These are phyloP conservation scores for Sclerodermus sp. DNA, from an alignment of 2,888 invertebrate species.

Conservation along the genomic window DNA sequence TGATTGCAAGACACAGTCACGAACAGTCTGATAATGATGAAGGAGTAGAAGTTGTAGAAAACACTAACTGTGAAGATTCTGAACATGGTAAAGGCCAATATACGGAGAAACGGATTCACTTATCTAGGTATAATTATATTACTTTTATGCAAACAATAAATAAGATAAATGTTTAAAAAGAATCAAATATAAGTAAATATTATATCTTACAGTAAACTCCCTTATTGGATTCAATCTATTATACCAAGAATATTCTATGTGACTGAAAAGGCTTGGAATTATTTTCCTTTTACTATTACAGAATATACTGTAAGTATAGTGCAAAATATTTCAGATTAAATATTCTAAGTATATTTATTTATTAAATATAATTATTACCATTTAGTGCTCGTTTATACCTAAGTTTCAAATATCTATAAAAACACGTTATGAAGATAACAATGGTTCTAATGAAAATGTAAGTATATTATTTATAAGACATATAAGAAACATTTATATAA, in stretches of 20 bases:
- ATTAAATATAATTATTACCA: constrained; percentile 14
- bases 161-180: constrained; percentile 4
- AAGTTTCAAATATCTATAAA: constrained; percentile 83
- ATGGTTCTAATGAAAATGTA: constrained; percentile 86
- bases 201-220: constrained; percentile 73
- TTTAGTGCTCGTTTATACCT: constrained; percentile 88
- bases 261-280: constrained; percentile 94
- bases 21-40: constrained; percentile 89
- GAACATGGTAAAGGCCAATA: constrained; percentile 82
- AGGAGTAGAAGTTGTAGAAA: constrained; percentile 88
- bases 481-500: too few species aligned
- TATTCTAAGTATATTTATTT: constrained; percentile 11
- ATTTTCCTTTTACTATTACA: constrained; percentile 87
- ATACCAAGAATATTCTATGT: constrained; percentile 90
- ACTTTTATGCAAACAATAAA: constrained; percentile 1
- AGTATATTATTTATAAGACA: constrained; percentile 58
- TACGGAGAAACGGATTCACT: constrained; percentile 87
- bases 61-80: constrained; percentile 77
- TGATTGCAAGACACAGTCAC: constrained; percentile 91
- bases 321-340: too few species aligned
- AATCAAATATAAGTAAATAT: background rate
- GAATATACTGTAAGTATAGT: constrained; percentile 74
- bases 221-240: constrained; percentile 81
- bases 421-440: constrained; percentile 88
- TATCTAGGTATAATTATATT: constrained; percentile 72